Base-by-base conservation (phyloP, 2,888 invertebrate species). In the Orchestes rusci region DNA sequence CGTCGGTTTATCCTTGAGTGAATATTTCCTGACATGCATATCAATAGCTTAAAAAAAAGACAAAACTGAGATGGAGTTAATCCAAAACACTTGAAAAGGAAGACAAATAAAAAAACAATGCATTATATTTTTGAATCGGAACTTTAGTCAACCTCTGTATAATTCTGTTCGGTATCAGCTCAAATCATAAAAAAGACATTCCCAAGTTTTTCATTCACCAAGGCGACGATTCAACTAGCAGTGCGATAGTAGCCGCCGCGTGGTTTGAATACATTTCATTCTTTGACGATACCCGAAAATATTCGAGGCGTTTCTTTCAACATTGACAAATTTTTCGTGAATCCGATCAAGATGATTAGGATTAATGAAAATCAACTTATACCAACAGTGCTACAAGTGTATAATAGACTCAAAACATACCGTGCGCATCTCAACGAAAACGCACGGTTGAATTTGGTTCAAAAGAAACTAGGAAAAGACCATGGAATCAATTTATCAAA, bases 401-500 rank as follows among this genome's bases (percentile, higher is more conserved):
- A 37, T 17, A 38, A 38, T 3, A 31, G 28, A 13, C 15, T 41
- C 2, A 16, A 20, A 16, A 33, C 23, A n/a, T 34, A 41, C 12
- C 41, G 33, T 2, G 17, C 33, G 2, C 41, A 41, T 19, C n/a
- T 33, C 4, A 41, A 15, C 15, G 38, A 42, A 16, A 29, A 29
- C 16, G 13, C n/a, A 3, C 38, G 28, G 3, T 29, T 18, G 10
- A 17, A 13, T 19, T 12, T 46, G 15, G 34, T 34, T 16, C 33
- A 42, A 17, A 28, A 42, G 28, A 38, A 32, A 12, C 31, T 46
- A 39, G 7, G 32, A 17, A 41, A 42, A 38, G 41, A 42, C 16
- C 20, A 37, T 20, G 38, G 41, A 19, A 12, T 42, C 4, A 18
- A 12, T 28, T 19, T 42, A 10, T 18, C 33, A 4, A 19, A 12